Percentiles rank a stretch among this genome's conserved stretches.
phyloP scores from a whole-genome alignment of 2,797 vertebrate species.

The Cynodonichthys magdalenae region DNA sequence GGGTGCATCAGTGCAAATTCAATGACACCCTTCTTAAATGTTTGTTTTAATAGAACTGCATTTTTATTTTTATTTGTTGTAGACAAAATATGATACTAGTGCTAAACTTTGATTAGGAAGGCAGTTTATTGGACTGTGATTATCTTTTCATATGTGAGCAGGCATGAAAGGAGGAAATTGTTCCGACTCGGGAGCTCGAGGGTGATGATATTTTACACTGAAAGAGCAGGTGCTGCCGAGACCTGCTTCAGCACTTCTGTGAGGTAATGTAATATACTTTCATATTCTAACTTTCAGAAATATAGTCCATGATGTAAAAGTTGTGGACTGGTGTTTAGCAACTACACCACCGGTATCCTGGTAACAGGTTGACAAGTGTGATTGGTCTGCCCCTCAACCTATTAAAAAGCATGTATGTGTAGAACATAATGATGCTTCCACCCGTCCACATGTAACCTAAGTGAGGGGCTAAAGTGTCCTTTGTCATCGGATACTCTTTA shows the following conservation, averaged over 20 bases:
- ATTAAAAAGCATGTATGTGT: slow-evolving; percentile 79
- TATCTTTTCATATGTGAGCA: slow-evolving; percentile 33
- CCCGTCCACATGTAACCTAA: slow-evolving; percentile 88
- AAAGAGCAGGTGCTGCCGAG: slow-evolving; percentile 87
- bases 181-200: slow-evolving; percentile 35
- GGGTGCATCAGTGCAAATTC: not conserved
- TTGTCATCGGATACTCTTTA: slow-evolving; percentile 88
- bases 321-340: slow-evolving; percentile 87
- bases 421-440: slow-evolving; percentile 86
- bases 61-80: no score
- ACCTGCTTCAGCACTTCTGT: slow-evolving; percentile 87
- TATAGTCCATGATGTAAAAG: slow-evolving; percentile 97
- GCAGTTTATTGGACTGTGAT: slow-evolving; percentile 38
- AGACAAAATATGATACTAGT: no score
- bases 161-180: slow-evolving; percentile 43
- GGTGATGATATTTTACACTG: slow-evolving; percentile 80
- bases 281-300: slow-evolving; percentile 92
- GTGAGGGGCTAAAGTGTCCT: slow-evolving; percentile 86
- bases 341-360: slow-evolving; percentile 81
- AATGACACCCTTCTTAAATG: not conserved
- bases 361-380: slow-evolving; percentile 79
- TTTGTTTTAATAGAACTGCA: no score
- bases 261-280: slow-evolving; percentile 89
- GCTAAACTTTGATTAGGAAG: not conserved
- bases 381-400: slow-evolving; percentile 86